Percentiles rank a stretch among this genome's conserved stretches.
Conservation (phyloP, 2,113 vertebrate species). For the Rallus limicola region DNA sequence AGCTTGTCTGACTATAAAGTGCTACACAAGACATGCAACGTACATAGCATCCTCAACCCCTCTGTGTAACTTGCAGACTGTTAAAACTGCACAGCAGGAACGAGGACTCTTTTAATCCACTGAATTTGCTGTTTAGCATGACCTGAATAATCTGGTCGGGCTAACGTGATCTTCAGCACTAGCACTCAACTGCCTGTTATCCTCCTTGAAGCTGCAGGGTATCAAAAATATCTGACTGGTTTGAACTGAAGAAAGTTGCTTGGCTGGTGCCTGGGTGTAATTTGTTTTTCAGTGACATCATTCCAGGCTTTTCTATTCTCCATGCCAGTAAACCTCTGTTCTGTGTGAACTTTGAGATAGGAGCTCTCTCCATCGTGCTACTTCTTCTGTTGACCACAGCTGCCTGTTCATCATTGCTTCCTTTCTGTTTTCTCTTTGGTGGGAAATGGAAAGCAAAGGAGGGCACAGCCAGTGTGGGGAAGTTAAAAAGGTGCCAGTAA, state of each 20-base stretch:
- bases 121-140: conserved; percentile 69
- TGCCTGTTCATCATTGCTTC: background rate
- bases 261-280: background rate
- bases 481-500: conserved; percentile 17
- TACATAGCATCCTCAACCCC: conserved; percentile 28
- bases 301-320: conserved; percentile 7
- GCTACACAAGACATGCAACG: conserved; percentile 1
- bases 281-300: conserved; percentile 36
- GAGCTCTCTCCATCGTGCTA: background rate
- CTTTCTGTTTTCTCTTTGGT: background rate
- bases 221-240: conserved; percentile 61
- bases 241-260: conserved; percentile 3
- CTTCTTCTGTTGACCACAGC: conserved; percentile 8
- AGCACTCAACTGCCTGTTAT: conserved; percentile 55
- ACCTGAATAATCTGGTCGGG: conserved; percentile 58
- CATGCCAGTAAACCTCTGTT: background rate
- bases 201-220: conserved; percentile 56
- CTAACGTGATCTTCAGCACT: conserved; percentile 63
- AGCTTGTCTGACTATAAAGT: conserved; percentile 35
- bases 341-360: background rate
- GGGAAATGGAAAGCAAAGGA: conserved; percentile 20
- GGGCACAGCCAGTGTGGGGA: background rate
- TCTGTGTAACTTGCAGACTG: conserved; percentile 23
- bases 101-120: conserved; percentile 53
- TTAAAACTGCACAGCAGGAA: conserved; percentile 55